Conservation (phyloP, 2,113 vertebrate genomes). For the Corydoras sp. region DNA sequence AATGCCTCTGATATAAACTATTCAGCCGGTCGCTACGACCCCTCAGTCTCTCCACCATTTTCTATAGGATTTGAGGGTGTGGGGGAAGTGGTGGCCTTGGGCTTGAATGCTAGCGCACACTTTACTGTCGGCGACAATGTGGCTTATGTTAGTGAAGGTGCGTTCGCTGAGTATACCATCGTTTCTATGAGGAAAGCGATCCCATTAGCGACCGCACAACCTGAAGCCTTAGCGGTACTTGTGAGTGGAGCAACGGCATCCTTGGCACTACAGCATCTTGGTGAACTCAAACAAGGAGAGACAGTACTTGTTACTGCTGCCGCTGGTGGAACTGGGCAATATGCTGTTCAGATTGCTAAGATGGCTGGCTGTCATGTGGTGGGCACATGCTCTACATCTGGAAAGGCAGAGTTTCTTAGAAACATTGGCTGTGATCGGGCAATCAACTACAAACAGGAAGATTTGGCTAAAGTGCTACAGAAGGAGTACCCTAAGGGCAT, state of each 20-base stretch:
- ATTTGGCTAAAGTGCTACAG: conserved; percentile 66
- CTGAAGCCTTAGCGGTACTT: conserved; percentile 77
- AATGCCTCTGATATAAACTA: conserved; percentile 93
- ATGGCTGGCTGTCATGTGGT: conserved; percentile 82
- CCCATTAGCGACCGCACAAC: conserved; percentile 68
- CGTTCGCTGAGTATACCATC: conserved; percentile 84
- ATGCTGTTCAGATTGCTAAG: conserved; percentile 86
- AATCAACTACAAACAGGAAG: conserved; percentile 79
- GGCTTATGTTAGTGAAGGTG: conserved; percentile 73
- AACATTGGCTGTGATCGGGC: conserved; percentile 81
- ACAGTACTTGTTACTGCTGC: conserved; percentile 85
- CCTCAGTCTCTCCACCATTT: conserved; percentile 76
- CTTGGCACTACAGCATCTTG: conserved; percentile 80
- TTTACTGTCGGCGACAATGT: conserved; percentile 78
- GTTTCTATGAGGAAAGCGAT: conserved; percentile 69
- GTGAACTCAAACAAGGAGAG: conserved; percentile 72
- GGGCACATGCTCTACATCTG: conserved; percentile 83
- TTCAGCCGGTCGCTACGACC: conserved; percentile 80
- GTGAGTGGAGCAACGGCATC: conserved; percentile 81
- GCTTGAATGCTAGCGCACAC: conserved; percentile 78
- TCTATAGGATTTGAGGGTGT: conserved; percentile 85
- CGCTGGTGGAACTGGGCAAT: conserved; percentile 84
- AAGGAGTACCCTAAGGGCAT: conserved; percentile 76
- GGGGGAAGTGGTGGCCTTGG: conserved; percentile 83
- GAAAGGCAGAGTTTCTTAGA: conserved; percentile 81